phyloP scores from a whole-genome alignment of 2,113 vertebrate genomes.

The Scophthalmus maximus region DNA sequence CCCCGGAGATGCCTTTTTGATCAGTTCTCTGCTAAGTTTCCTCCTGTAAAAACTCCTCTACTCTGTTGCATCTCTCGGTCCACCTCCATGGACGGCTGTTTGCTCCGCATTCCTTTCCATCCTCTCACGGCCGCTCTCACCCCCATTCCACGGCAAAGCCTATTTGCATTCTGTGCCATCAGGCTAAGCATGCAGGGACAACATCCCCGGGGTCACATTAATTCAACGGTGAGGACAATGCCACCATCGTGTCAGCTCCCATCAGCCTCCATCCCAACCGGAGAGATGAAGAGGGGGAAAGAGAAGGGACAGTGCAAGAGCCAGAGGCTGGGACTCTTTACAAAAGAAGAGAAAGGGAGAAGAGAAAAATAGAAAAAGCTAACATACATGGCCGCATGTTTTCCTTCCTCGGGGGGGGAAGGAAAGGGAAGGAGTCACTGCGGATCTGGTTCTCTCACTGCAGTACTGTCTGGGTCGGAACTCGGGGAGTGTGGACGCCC shows the following conservation, averaged over 20 bases:
- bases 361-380: constrained; percentile 62
- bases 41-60: background rate
- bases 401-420: constrained; percentile 52
- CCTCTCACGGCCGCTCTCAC: constrained; percentile 7
- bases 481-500: constrained; percentile 43
- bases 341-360: constrained; percentile 64
- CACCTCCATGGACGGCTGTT: constrained; percentile 40
- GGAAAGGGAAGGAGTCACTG: constrained; percentile 60
- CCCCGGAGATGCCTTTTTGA: constrained; percentile 10
- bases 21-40: background rate
- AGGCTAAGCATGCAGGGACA: constrained; percentile 63
- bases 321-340: constrained; percentile 70
- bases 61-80: constrained; percentile 42
- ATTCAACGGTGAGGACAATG: constrained; percentile 73
- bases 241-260: constrained; percentile 75
- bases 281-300: constrained; percentile 34
- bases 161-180: constrained; percentile 67
- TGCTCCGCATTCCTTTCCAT: constrained; percentile 10
- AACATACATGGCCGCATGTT: constrained; percentile 44
- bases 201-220: constrained; percentile 74
- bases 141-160: constrained; percentile 16
- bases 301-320: constrained; percentile 33
- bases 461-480: constrained; percentile 58
- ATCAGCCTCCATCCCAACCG: constrained; percentile 71
- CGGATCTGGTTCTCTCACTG: constrained; percentile 65